phyloP scores from a whole-genome alignment of 2,888 invertebrate species.

The Syritta pipiens region DNA sequence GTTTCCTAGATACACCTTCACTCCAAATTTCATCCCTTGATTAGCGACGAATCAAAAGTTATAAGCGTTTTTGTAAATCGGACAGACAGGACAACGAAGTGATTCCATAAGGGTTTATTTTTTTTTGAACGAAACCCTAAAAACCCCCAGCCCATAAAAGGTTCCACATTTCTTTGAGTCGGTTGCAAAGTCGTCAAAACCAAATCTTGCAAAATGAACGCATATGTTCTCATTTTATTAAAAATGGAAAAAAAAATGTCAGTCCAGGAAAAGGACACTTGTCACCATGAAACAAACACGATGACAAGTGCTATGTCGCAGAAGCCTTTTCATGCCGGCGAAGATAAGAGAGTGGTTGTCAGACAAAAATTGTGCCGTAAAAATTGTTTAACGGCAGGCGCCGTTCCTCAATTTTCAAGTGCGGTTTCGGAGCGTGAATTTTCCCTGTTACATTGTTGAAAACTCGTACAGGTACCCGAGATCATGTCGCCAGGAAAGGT shows the following conservation, averaged over 20 bases:
- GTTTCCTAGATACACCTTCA: no score
- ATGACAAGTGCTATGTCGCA: slow-evolving; percentile 52
- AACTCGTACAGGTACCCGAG: slow-evolving; percentile 39
- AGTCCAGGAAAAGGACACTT: slow-evolving; percentile 36
- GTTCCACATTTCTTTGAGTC: no score
- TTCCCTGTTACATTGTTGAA: slow-evolving; percentile 26
- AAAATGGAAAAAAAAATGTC: slow-evolving; percentile 31
- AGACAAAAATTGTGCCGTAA: slow-evolving; percentile 37
- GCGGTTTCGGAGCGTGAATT: slow-evolving; percentile 62
- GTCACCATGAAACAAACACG: slow-evolving; percentile 42
- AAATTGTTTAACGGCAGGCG: slow-evolving; percentile 39
- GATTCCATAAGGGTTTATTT: no score
- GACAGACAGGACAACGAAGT: no score
- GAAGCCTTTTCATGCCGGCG: slow-evolving; percentile 37
- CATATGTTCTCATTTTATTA: slow-evolving; percentile 41
- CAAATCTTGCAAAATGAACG: slow-evolving; percentile 29
- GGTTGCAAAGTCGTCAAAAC: no score
- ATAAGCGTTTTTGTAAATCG: no score
- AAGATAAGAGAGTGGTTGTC: slow-evolving; percentile 52
- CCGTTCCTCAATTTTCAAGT: slow-evolving; percentile 50
- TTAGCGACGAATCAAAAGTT: no score
- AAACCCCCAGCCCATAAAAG: no score
- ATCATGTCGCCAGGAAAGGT: slow-evolving; percentile 49
- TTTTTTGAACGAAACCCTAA: no score
- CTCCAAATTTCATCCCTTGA: no score